These are phyloP conservation scores for Stylophora pistillata DNA, from an alignment of 64 coral and sea anemone genomes.

Conservation along the genomic window DNA sequence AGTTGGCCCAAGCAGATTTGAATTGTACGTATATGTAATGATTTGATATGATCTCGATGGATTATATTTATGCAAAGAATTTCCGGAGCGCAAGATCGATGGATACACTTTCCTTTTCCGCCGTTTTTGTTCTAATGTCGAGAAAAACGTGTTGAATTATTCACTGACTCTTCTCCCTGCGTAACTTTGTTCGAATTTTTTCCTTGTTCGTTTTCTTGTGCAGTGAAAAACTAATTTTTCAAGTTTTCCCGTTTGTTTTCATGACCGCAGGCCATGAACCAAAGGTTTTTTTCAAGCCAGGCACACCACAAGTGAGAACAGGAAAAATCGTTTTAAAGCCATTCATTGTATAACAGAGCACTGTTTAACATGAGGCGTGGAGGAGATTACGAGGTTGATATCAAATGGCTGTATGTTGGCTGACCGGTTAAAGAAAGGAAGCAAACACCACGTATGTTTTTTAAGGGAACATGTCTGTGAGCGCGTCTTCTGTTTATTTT, in stretches of 20 bases:
- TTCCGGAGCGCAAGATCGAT: not conserved
- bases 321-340: not conserved
- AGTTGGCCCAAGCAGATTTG: too few relatives aligned
- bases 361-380: too few relatives aligned
- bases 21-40: too few relatives aligned
- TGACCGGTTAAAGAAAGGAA: too few relatives aligned
- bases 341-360: too few relatives aligned
- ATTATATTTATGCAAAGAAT: too few relatives aligned
- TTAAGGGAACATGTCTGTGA: too few relatives aligned
- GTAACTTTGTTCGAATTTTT: not conserved
- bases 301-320: not conserved
- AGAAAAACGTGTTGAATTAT: not conserved
- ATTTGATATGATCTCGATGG: too few relatives aligned
- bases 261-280: not conserved
- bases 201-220: not conserved
- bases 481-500: too few relatives aligned
- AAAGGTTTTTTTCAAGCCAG: not conserved
- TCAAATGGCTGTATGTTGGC: too few relatives aligned
- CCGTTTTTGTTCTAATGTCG: not conserved
- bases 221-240: not conserved
- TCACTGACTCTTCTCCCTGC: not conserved
- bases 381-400: too few relatives aligned
- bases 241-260: slow-evolving; percentile 22
- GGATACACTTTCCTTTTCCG: not conserved
- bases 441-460: too few relatives aligned